Percentiles rank a stretch among this genome's conserved stretches.
These are phyloP conservation scores for Elaphurus davidianus DNA, from an alignment of 2,113 vertebrate species.

Conservation along the genomic window DNA sequence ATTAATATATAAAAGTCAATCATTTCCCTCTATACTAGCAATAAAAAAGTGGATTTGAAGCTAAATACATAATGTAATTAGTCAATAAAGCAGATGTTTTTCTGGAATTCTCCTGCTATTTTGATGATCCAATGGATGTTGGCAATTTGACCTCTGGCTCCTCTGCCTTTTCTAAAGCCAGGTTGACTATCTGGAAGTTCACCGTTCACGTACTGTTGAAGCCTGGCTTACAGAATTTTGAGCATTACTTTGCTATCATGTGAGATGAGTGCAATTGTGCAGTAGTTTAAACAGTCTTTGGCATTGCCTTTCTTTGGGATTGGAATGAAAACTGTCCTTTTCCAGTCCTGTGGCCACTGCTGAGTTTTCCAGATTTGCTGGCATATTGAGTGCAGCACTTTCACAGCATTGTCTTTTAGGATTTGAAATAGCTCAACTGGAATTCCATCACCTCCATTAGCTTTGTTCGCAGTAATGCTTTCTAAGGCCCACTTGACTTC, in stretches of 20 bases:
- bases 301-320: background rate
- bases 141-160: background rate
- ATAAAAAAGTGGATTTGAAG: background rate
- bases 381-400: background rate
- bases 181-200: background rate
- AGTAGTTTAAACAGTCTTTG: background rate
- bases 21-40: background rate
- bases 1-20: background rate
- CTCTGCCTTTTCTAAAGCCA: background rate
- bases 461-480: background rate
- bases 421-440: background rate
- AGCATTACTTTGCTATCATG: background rate
- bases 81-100: background rate
- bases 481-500: background rate
- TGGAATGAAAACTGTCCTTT: background rate
- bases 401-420: background rate
- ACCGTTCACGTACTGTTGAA: background rate
- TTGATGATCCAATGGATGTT: rapidly evolving
- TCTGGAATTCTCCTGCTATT: background rate
- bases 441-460: background rate
- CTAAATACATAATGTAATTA: background rate
- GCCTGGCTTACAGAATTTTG: background rate
- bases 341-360: background rate
- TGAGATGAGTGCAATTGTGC: background rate
- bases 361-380: background rate